phyloP scores from a whole-genome alignment of 64 coral and sea anemone genomes.

The Cladopsammia gracilis region DNA sequence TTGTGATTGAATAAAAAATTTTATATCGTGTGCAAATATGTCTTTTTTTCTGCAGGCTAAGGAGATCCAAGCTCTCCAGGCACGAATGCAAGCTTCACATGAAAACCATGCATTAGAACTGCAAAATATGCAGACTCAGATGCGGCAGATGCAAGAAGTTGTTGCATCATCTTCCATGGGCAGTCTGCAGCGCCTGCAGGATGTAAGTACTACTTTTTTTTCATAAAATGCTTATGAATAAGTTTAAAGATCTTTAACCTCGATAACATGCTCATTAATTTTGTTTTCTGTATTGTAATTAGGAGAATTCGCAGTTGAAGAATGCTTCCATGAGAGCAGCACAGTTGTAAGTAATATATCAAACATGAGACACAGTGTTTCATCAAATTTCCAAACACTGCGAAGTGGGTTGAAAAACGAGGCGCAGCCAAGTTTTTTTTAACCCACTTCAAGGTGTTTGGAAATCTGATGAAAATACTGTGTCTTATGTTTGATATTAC shows the following conservation, averaged over 20 bases:
- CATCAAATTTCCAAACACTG: no score
- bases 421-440: no score
- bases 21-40: background rate
- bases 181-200: slow-evolving; percentile 75
- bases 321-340: slow-evolving; percentile 88
- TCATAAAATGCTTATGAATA: background rate
- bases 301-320: slow-evolving; percentile 92
- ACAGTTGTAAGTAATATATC: slow-evolving; percentile 94
- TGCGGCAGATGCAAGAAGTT: slow-evolving; percentile 82
- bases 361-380: no score
- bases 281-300: background rate
- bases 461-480: no score
- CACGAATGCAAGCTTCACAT: slow-evolving; percentile 92
- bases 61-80: slow-evolving; percentile 92
- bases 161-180: slow-evolving; percentile 76
- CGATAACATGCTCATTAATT: background rate
- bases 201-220: slow-evolving; percentile 37
- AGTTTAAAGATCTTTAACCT: background rate
- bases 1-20: background rate
- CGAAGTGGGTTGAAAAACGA: no score
- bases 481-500: no score
- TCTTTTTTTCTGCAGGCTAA: slow-evolving; percentile 65
- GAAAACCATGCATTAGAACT: slow-evolving; percentile 82
- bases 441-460: no score
- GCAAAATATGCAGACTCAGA: slow-evolving; percentile 72